Evolutionary conservation across 1,140 invertebrate genomes (phyloP).

Genomic region (Samia ricini): DNA sequence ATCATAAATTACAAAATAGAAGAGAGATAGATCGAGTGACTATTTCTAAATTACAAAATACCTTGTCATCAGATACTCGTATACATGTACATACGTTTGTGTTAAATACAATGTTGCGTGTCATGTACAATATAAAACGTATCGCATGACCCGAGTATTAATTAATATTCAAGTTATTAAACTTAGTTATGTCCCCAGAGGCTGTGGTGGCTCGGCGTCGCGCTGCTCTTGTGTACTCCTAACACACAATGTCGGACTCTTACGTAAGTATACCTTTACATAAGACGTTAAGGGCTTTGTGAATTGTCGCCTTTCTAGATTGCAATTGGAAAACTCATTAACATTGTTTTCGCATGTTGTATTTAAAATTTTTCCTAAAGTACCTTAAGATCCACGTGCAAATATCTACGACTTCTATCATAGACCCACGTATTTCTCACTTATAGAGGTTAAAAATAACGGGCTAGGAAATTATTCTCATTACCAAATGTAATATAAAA

Average conservation of each 20-base stretch:
- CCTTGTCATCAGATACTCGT: neutral
- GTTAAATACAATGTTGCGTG: slow-evolving; percentile 4
- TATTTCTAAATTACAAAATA: neutral
- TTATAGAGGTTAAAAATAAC: no score
- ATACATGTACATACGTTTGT: neutral
- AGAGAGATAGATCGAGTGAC: neutral
- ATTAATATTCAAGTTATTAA: slow-evolving; percentile 7
- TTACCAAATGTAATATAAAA: no score
- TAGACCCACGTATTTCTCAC: no score
- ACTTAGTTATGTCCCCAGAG: slow-evolving; percentile 50
- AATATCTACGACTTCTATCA: no score
- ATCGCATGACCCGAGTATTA: slow-evolving; percentile 8
- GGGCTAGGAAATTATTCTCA: no score
- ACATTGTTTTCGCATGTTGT: neutral
- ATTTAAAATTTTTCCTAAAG: neutral
- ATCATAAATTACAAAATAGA: no score
- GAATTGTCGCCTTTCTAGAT: neutral
- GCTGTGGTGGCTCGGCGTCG: slow-evolving; percentile 46
- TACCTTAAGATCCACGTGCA: no score
- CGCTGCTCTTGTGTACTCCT: slow-evolving; percentile 44
- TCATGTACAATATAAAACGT: neutral
- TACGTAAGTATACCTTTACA: slow-evolving; percentile 50
- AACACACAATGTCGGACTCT: slow-evolving; percentile 46
- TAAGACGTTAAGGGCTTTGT: slow-evolving; percentile 8
- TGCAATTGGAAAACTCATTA: neutral